Evolutionary conservation across 2,797 vertebrate genomes (phyloP).

Genomic region (Meriones psammophilus): DNA sequence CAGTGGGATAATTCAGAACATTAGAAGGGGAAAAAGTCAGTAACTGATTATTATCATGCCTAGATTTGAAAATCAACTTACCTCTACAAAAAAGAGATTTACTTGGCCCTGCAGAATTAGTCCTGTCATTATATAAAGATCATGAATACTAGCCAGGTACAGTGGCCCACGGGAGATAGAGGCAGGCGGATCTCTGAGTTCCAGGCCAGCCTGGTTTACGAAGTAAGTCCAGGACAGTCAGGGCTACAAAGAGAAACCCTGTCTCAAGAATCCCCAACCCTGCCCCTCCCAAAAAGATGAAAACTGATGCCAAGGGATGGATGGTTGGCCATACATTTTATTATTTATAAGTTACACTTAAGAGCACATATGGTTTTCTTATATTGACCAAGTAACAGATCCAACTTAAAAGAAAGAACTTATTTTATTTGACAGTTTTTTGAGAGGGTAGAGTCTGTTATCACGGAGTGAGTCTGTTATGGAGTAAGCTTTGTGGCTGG

Average conservation of each 20-base stretch:
- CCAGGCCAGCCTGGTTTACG: too few relatives aligned
- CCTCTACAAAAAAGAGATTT: neutral
- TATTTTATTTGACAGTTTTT: neutral
- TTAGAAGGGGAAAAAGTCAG: slow-evolving; percentile 34
- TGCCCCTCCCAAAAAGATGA: neutral
- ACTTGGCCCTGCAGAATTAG: neutral
- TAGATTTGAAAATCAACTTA: slow-evolving; percentile 1
- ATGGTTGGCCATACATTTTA: neutral
- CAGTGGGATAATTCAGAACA: slow-evolving; percentile 40
- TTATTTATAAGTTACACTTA: neutral
- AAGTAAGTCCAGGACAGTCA: too few relatives aligned
- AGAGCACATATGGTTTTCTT: neutral
- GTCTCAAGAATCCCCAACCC: too few relatives aligned
- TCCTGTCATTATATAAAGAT: neutral
- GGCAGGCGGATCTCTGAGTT: too few relatives aligned
- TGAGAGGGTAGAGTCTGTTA: neutral
- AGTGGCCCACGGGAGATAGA: too few relatives aligned
- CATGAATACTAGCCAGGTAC: neutral
- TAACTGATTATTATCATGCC: neutral
- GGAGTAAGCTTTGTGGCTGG: neutral
- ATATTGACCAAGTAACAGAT: neutral
- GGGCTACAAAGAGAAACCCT: too few relatives aligned
- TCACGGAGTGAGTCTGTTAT: neutral
- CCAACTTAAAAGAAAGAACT: neutral
- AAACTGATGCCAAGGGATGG: neutral